Base-by-base conservation (phyloP, 2,888 invertebrate species). In the Pyrrhia umbra region DNA sequence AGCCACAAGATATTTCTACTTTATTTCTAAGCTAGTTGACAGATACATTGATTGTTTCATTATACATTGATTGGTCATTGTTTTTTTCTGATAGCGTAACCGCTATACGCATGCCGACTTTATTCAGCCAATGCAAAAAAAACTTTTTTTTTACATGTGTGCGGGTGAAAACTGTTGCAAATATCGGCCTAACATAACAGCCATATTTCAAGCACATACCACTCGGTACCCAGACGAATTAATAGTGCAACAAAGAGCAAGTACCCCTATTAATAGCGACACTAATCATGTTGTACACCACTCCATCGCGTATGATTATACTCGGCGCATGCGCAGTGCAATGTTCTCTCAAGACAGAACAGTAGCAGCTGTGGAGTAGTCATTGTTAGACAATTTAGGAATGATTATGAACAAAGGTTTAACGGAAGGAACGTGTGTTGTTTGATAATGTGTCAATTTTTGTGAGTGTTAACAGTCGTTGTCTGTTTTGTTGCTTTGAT, bases 311-410 rank as follows among this genome's bases (percentile, higher is more conserved):
- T 76, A 77, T 73, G 79, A 80, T 77, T 80, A 83, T 81, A 86
- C 77, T 73, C 67, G 52, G 79, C 77, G 83, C 73, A 75, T 61
- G 82, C 81, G 77, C 80, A 75, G 80, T 80, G 80, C 83, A 84
- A 82, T 56, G 81, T 59, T 72, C 82, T 77, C 77, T 73, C 39
- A 39, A 69, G 61, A 68, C 68, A 64, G 69, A 50, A 76, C 71
- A 69, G 15, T 3, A 67, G 18, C 62, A 61, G 45, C 30, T 46
- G 47, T 75, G 49, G 65, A 75, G 65, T 34, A n/a, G 75, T 27
- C 52, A 52, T 61, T 68, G 49, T 60, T 42, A 10, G 3, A 46
- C 43, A 39, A 52, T 66, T 60, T 66, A 9, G 51, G 66, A 50
- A 52, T 75, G 54, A 58, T 66, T 8, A 27, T 25, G 25, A 60